Evolutionary conservation across 1,140 invertebrate genomes (phyloP).

Genomic region (Trichomalopsis sarcophagae): DNA sequence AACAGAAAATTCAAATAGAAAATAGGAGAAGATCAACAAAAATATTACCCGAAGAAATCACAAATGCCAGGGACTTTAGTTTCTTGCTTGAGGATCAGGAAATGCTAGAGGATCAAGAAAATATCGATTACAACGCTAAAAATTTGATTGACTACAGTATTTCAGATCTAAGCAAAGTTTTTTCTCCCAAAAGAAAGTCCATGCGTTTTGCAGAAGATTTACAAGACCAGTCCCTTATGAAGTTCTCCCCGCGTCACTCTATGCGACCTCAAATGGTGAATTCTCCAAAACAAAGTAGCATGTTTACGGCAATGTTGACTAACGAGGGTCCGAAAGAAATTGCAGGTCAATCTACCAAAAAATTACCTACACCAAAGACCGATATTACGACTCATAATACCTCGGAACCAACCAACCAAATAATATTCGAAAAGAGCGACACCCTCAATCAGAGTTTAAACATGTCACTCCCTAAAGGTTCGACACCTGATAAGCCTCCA

Average conservation of each 20-base stretch:
- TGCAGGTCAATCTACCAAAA: neutral
- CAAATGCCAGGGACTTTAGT: neutral
- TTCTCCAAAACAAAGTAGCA: neutral
- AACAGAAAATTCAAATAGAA: neutral
- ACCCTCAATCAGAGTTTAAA: constrained; percentile 18
- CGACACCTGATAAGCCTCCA: constrained; percentile 44
- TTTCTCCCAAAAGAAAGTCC: neutral
- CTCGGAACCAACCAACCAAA: neutral
- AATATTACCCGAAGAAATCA: neutral
- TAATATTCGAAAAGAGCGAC: neutral
- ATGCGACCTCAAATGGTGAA: neutral
- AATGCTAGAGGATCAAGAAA: constrained; percentile 6
- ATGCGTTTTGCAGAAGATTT: neutral
- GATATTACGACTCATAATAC: neutral
- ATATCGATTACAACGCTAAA: neutral
- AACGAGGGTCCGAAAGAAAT: neutral
- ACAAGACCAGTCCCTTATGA: constrained; percentile 35
- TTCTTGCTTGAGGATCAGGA: constrained; percentile 2
- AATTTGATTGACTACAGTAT: constrained; percentile 4
- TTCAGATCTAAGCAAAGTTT: neutral
- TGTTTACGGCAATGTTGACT: neutral
- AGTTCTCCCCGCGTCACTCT: constrained; percentile 29
- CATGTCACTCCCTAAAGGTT: neutral
- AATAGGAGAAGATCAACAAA: neutral
- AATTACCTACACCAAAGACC: neutral